Base-by-base conservation (phyloP, 1,140 invertebrate genomes). In the Pseudomyrmex cubaensis region DNA sequence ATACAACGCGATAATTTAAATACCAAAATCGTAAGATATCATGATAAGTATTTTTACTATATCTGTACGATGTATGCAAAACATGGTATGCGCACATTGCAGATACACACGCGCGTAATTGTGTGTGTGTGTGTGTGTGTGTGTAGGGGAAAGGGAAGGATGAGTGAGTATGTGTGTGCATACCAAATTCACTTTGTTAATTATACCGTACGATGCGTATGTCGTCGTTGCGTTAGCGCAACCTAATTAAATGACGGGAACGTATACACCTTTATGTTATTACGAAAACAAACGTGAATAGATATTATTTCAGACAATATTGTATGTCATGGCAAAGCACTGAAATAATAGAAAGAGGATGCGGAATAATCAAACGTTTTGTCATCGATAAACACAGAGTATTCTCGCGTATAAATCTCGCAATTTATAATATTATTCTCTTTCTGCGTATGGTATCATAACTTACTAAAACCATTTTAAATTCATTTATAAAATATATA, bases 261-360 rank as follows among this genome's bases (percentile, higher is more conserved):
- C 44, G 52, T 80, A 80, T 48, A 59, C 66, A n/a, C 76, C 76
- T 80, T 80, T 72, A 80, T 80, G 76, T 61, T 80, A 62, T 80
- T 80, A 61, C 44, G 64, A 63, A 69, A 69, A 78, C 44, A 69
- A 78, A 78, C 54, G 76, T 72, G 44, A 80, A 69, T 77, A 80
- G 76, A 80, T 80, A 72, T 80, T 80, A 80, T 80, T 72, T 80
- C 76, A 80, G 54, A 80, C 76, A 80, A 80, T 72, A 80, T 80
- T 72, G 66, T 61, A 59, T 46, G 57, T 59, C 76, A 54, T 50
- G 20, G 44, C 15, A 59, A 80, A 80, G 67, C 15, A 22, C 12
- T 59, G 20, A 80, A 50, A 72, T 59, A 70, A 70, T 80, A 59
- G 54, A 80, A 80, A 80, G 75, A 69, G 67, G 10, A 80, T 59